Conservation (phyloP, 2,797 vertebrate genomes). For the Etheostoma perlongum region DNA sequence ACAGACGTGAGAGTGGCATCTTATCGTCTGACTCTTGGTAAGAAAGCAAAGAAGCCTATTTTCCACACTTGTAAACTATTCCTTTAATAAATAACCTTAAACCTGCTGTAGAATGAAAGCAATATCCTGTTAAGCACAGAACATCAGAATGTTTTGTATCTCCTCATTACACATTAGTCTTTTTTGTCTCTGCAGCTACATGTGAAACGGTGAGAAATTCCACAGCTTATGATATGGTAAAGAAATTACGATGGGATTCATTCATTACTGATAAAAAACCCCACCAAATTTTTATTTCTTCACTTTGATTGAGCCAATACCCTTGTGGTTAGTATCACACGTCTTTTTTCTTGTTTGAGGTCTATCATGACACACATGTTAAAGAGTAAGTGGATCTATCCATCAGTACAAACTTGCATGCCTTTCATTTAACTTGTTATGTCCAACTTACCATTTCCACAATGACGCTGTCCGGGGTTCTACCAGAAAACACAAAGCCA, state of each 20-base stretch:
- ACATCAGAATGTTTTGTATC: neutral
- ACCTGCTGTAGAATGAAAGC: neutral
- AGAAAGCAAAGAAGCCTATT: neutral
- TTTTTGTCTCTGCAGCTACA: neutral
- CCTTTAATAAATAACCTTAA: neutral
- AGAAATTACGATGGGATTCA: neutral
- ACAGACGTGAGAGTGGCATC: neutral
- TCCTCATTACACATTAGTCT: neutral
- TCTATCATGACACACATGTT: neutral
- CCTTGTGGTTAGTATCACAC: neutral
- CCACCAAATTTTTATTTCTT: neutral
- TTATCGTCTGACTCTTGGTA: neutral
- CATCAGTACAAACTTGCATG: constrained; percentile 26
- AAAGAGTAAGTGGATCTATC: constrained; percentile 26
- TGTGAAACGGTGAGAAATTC: neutral
- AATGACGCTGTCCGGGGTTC: constrained; percentile 96
- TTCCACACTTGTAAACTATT: neutral
- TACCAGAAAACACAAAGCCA: constrained; percentile 94
- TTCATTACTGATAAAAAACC: neutral
- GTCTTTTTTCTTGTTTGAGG: constrained; percentile 6
- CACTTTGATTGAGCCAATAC: neutral
- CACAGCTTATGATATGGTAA: neutral
- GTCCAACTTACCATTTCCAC: constrained; percentile 90
- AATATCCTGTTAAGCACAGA: neutral
- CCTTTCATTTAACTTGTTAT: constrained; percentile 23